These are phyloP conservation scores for Gambelia wislizenii DNA, from an alignment of 2,797 vertebrate species.

Conservation along the genomic window DNA sequence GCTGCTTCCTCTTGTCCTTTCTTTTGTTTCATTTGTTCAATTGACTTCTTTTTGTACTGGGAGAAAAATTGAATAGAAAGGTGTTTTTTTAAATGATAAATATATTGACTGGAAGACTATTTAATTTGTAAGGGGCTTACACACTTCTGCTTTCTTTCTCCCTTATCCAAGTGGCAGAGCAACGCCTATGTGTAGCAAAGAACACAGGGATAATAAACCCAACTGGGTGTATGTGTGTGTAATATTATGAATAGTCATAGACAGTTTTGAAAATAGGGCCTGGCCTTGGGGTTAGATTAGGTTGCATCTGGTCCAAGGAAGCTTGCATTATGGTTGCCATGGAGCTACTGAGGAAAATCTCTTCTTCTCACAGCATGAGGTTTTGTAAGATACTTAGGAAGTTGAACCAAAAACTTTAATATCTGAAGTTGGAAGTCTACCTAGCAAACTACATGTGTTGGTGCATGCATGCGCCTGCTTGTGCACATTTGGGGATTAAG, in stretches of 20 bases:
- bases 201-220: background rate
- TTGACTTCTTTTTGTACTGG: conserved; percentile 56
- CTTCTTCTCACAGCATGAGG: background rate
- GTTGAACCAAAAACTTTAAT: background rate
- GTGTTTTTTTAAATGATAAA: conserved; percentile 48
- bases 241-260: background rate
- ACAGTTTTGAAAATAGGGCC: background rate
- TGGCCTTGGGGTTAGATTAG: background rate
- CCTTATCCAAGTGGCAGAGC: conserved; percentile 36
- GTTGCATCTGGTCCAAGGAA: background rate
- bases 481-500: background rate
- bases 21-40: conserved; percentile 53
- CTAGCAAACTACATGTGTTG: background rate
- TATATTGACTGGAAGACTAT: conserved; percentile 60
- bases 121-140: conserved; percentile 63
- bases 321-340: background rate
- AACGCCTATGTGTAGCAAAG: background rate
- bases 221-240: background rate
- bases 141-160: conserved; percentile 45
- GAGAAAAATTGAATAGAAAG: conserved; percentile 14
- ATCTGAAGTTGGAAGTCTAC: background rate
- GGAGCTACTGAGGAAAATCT: background rate
- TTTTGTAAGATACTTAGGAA: background rate
- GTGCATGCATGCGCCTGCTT: background rate
- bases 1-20: background rate